A percentile compares a stretch with the other conserved stretches of the same genome.
These are phyloP conservation scores for Nothobranchius furzeri DNA, from an alignment of 2,113 vertebrate species.

Conservation along the genomic window DNA sequence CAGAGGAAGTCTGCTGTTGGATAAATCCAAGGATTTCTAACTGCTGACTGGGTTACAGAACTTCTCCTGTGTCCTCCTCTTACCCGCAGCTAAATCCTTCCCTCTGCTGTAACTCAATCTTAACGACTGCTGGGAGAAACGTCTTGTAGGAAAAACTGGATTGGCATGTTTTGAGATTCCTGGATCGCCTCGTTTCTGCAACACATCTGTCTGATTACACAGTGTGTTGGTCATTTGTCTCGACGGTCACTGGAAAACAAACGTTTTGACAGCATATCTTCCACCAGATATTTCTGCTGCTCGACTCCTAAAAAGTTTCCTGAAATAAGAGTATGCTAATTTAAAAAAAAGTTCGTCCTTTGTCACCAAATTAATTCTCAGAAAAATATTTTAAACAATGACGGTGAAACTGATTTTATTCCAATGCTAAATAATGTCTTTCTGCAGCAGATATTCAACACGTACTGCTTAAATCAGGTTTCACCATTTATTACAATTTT, in stretches of 20 bases:
- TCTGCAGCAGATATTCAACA: too few species aligned
- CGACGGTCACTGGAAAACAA: constrained; percentile 31
- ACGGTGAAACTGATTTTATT: too few species aligned
- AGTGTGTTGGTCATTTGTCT: constrained; percentile 33
- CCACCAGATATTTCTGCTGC: background rate
- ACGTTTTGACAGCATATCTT: constrained; percentile 23
- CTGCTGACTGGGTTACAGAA: constrained; percentile 50
- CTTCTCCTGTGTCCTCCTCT: constrained; percentile 43
- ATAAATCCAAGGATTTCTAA: constrained; percentile 46
- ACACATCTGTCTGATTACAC: constrained; percentile 27
- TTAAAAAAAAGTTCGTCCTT: too few species aligned
- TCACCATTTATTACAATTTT: too few species aligned
- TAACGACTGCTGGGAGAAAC: constrained; percentile 34
- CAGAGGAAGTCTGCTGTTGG: constrained; percentile 34
- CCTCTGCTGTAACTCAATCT: constrained; percentile 55
- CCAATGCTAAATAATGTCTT: too few species aligned
- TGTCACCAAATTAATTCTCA: too few species aligned
- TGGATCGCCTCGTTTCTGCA: constrained; percentile 17
- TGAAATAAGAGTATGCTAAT: background rate
- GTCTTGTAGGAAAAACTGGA: constrained; percentile 55
- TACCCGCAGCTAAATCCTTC: constrained; percentile 46
- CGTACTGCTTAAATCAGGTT: too few species aligned
- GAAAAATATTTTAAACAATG: too few species aligned
- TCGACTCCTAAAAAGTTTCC: background rate
- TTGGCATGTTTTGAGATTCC: constrained; percentile 50